Percentiles rank a stretch among this genome's conserved stretches.
Evolutionary conservation across 2,113 vertebrate genomes (phyloP).

Genomic region (Nematolebias whitei): DNA sequence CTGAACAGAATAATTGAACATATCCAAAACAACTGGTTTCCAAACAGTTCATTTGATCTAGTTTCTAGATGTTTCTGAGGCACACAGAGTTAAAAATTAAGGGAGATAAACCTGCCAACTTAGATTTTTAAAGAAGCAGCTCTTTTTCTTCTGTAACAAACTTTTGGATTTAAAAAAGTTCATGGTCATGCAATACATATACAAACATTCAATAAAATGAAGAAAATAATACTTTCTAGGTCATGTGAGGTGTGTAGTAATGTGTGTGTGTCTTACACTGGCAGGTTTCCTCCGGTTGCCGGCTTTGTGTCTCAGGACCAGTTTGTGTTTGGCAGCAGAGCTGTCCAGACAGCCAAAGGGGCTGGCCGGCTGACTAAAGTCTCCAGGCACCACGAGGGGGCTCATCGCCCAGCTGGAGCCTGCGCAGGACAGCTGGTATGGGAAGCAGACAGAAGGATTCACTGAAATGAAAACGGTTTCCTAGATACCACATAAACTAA

Average conservation of each 20-base stretch:
- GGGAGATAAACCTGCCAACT: too few species aligned
- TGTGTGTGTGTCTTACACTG: conserved; percentile 69
- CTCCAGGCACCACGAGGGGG: conserved; percentile 74
- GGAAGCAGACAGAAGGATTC: conserved; percentile 8
- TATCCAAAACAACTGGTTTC: too few species aligned
- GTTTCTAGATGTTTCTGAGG: background rate
- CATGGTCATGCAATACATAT: too few species aligned
- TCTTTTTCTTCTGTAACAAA: too few species aligned
- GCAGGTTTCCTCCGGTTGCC: conserved; percentile 75
- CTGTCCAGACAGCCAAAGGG: conserved; percentile 83
- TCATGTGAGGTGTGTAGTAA: conserved; percentile 31
- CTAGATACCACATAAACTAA: background rate
- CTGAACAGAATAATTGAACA: too few species aligned
- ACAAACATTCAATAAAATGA: too few species aligned
- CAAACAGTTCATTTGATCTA: too few species aligned
- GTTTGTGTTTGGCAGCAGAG: conserved; percentile 87
- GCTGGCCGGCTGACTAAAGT: conserved; percentile 83
- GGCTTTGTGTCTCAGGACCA: conserved; percentile 84
- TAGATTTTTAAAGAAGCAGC: too few species aligned
- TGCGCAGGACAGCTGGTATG: conserved; percentile 77
- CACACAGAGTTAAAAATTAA: background rate
- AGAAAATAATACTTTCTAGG: too few species aligned
- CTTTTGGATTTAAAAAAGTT: too few species aligned
- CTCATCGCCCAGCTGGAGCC: conserved; percentile 73
- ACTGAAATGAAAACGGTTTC: background rate